A percentile compares a stretch with the other conserved stretches of the same genome.
phyloP scores from a whole-genome alignment of 1,140 invertebrate species.

The Yoshiicerus persimilis region DNA sequence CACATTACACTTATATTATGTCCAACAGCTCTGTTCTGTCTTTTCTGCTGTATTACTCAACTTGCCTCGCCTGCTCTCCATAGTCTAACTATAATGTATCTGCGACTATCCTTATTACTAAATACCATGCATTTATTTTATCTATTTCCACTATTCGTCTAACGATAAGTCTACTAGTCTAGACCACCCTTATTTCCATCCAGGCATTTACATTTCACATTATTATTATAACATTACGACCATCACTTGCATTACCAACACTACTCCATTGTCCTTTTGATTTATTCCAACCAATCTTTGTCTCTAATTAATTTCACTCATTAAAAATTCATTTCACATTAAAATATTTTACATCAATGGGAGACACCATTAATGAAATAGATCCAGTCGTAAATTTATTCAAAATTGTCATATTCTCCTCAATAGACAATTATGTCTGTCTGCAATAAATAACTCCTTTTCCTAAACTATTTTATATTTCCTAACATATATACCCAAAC shows the following conservation, averaged over 20 bases:
- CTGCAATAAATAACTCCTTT: no score
- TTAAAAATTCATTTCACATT: conserved; percentile 11
- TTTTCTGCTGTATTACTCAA: neutral
- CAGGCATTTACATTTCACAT: neutral
- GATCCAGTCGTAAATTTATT: neutral
- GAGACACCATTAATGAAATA: neutral
- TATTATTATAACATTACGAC: neutral
- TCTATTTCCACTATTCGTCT: neutral
- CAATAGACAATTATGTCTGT: neutral
- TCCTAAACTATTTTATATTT: no score
- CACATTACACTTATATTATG: neutral
- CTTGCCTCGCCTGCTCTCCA: neutral
- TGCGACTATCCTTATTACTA: neutral
- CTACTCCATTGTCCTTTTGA: neutral
- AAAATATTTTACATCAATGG: neutral
- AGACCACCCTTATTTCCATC: neutral
- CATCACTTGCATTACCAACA: neutral
- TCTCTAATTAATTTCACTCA: conserved; percentile 13
- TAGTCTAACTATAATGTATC: neutral
- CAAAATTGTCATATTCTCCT: neutral
- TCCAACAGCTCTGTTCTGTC: neutral
- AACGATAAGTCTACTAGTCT: neutral
- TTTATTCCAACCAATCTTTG: neutral
- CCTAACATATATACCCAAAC: no score
- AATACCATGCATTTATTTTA: conserved; percentile 1